Base-by-base conservation (phyloP, 2,797 vertebrate species). In the Pampus argenteus region DNA sequence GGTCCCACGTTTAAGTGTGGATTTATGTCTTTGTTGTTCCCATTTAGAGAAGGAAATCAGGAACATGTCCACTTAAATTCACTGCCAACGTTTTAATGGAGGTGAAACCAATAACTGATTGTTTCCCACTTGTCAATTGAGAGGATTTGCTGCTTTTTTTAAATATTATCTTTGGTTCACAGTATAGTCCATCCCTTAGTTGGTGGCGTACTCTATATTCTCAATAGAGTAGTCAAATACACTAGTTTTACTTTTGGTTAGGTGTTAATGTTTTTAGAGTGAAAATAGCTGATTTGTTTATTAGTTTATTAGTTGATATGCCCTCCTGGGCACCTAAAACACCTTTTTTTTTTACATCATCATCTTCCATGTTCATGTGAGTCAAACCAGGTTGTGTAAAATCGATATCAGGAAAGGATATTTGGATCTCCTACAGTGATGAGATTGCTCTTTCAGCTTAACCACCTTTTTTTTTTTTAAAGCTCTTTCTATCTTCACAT, bases 361-460 rank as follows among this genome's bases (percentile, higher is more conserved):
- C 74, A 73, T 77, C 73, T 76, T 76, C 38, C 55, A n/a, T n/a
- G n/a, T n/a, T n/a, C 20, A 83, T 80, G 34, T 78, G 47, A 74
- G 74, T 81, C 76, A 79, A 70, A 66, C 59, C 56, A 61, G 73
- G 80, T 82, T 82, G 55, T 50, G 68, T 73, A 50, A 81, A 76
- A 80, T 70, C 57, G 59, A 73, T n/a, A n/a, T n/a, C n/a, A n/a
- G 63, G 71, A 81, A 82, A 85, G 77, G 26, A 79, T 64, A 87
- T 85, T 76, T 69, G 36, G 49, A 78, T 77, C 71, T 71, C 58
- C 74, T 54, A 71, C 64, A 56, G 74, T 8, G 8, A 69, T 59
- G 40, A 81, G 80, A 86, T 83, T 79, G 68, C 50, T 62, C 47
- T 75, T 69, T 78, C 62, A 74, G 61, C 72, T 70, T 69, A 73